Evolutionary conservation across 2,113 vertebrate species (phyloP).

Genomic region (Pollachius pollachius): DNA sequence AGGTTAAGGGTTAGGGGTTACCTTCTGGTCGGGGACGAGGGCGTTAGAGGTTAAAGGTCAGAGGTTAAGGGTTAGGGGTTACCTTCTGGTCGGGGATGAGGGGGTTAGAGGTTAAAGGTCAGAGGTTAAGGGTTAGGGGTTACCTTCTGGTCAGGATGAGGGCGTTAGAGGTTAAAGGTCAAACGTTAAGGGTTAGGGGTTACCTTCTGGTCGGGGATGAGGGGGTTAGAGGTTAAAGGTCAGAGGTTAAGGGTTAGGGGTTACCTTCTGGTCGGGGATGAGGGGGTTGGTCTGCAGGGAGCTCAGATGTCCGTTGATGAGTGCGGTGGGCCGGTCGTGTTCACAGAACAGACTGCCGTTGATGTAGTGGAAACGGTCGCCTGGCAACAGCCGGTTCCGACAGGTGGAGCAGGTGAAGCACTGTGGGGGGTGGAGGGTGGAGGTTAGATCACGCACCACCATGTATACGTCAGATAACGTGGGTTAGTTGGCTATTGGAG

Average conservation of each 20-base stretch:
- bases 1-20: slow-evolving; percentile 45
- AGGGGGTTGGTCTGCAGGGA: slow-evolving; percentile 99
- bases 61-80: too few relatives aligned
- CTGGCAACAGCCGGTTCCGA: slow-evolving; percentile 98
- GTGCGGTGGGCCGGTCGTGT: slow-evolving; percentile 99
- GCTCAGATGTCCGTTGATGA: slow-evolving; percentile 99
- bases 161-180: too few relatives aligned
- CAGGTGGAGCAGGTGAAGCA: slow-evolving; percentile 99
- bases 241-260: too few relatives aligned
- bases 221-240: too few relatives aligned
- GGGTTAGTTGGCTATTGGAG: too few relatives aligned
- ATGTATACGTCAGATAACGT: too few relatives aligned
- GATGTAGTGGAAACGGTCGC: slow-evolving; percentile 99
- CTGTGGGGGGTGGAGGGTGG: slow-evolving; percentile 63
- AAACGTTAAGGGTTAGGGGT: too few relatives aligned
- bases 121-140: too few relatives aligned
- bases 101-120: too few relatives aligned
- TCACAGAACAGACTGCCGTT: slow-evolving; percentile 99
- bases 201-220: too few relatives aligned
- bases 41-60: slow-evolving; percentile 74
- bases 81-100: too few relatives aligned
- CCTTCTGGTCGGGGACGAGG: slow-evolving; percentile 99
- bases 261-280: slow-evolving; percentile 99
- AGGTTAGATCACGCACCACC: slow-evolving; percentile 9
- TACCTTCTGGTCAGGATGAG: slow-evolving; percentile 90